phyloP scores from a whole-genome alignment of 2,113 vertebrate genomes.

The Pipa parva region DNA sequence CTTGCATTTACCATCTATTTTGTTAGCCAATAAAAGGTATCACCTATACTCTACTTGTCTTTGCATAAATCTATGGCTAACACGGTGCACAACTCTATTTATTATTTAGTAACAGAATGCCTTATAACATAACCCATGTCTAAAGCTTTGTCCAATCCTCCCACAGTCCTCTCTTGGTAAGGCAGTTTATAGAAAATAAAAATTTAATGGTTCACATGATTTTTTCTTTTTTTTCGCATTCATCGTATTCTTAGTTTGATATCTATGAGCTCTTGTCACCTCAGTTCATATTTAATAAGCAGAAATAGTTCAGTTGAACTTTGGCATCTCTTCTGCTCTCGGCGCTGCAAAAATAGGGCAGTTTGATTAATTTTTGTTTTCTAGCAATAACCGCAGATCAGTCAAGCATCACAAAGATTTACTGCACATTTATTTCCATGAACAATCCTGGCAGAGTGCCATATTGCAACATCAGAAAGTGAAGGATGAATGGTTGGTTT shows the following conservation, averaged over 20 bases:
- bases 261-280: slow-evolving; percentile 19
- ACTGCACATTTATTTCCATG: slow-evolving; percentile 29
- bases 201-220: background rate
- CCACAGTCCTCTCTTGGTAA: background rate
- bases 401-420: slow-evolving; percentile 30
- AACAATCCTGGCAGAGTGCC: slow-evolving; percentile 25
- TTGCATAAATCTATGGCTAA: too few species aligned
- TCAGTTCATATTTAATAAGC: slow-evolving; percentile 33
- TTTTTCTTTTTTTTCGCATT: background rate
- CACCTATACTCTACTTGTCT: too few species aligned
- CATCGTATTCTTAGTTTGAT: slow-evolving; percentile 8
- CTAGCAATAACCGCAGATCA: slow-evolving; percentile 31
- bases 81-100: too few species aligned
- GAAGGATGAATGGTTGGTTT: slow-evolving; percentile 6
- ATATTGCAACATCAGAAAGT: slow-evolving; percentile 15
- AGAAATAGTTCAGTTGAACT: slow-evolving; percentile 28
- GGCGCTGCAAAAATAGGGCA: slow-evolving; percentile 26
- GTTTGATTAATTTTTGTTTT: slow-evolving; percentile 41
- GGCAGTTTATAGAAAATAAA: background rate
- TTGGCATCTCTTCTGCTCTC: slow-evolving; percentile 6
- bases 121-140: background rate
- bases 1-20: too few species aligned
- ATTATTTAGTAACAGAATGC: too few species aligned
- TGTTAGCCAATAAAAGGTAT: too few species aligned
- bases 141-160: background rate